Evolutionary conservation across 1,140 invertebrate genomes (phyloP).

Genomic region (Neodiprion virginianus): DNA sequence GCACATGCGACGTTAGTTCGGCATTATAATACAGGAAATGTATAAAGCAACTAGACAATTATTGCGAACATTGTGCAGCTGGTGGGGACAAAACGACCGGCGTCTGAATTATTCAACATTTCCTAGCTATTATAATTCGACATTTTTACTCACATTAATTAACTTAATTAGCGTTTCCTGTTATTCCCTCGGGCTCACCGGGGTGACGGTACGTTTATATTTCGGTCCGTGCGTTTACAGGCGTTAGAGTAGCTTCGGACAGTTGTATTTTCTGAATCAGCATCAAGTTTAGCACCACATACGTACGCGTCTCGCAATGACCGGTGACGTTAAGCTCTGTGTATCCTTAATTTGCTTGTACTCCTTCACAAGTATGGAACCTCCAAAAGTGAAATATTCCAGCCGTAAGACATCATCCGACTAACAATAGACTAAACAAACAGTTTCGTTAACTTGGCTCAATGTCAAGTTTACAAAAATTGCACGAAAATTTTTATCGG

Average conservation of each 20-base stretch:
- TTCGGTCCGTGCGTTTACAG: background rate
- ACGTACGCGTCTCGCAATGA: conserved; percentile 35
- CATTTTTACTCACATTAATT: conserved; percentile 46
- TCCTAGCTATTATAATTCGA: conserved; percentile 10
- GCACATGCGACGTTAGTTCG: no score
- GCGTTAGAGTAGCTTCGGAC: no score
- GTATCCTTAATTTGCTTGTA: conserved; percentile 55
- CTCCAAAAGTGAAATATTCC: background rate
- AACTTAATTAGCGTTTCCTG: conserved; percentile 58
- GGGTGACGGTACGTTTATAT: background rate
- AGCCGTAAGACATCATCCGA: background rate
- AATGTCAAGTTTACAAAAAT: background rate
- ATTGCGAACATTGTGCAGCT: no score
- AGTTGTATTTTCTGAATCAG: no score
- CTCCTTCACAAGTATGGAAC: conserved; percentile 33
- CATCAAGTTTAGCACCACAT: conserved; percentile 14
- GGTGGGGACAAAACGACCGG: no score
- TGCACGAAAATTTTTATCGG: background rate
- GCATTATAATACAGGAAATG: no score
- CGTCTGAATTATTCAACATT: background rate
- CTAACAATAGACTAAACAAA: background rate
- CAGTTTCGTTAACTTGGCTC: background rate
- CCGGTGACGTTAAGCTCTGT: conserved; percentile 48
- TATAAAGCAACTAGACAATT: no score
- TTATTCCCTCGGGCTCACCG: conserved; percentile 34